Percentiles rank a stretch among this genome's conserved stretches.
Conservation (phyloP, 2,113 vertebrate genomes). For the Hystrix cristata region DNA sequence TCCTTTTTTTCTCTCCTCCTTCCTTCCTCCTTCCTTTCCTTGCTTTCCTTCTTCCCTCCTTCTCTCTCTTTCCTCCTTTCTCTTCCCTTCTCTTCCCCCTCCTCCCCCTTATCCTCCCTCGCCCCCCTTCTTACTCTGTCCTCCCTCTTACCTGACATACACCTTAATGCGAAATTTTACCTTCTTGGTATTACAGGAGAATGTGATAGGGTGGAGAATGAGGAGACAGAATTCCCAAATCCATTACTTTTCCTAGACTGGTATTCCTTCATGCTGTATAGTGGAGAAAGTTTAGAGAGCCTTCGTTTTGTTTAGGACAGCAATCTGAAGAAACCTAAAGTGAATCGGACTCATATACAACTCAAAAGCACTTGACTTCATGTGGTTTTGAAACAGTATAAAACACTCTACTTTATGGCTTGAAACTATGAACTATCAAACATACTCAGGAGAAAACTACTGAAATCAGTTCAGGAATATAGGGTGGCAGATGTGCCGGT, state of each 20-base stretch:
- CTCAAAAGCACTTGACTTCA: not conserved
- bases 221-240: constrained; percentile 2
- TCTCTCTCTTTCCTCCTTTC: not conserved
- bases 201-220: not conserved
- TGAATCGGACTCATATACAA: not conserved
- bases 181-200: not conserved
- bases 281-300: not conserved
- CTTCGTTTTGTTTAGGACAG: not conserved
- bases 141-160: not conserved
- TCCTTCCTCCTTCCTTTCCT: not conserved
- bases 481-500: not conserved
- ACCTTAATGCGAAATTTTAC: not conserved
- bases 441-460: not conserved
- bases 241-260: not conserved
- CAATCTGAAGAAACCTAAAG: not conserved
- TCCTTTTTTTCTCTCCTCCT: not conserved
- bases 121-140: not conserved
- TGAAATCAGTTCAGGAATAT: not conserved
- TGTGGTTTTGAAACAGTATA: not conserved
- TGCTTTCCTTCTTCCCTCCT: not conserved
- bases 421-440: constrained; percentile 4
- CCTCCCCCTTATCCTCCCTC: not conserved
- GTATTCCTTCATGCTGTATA: not conserved
- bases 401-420: not conserved
- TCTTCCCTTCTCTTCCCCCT: not conserved